Conservation (phyloP, 64 coral and sea anemone genomes). For the Actinia equina region DNA sequence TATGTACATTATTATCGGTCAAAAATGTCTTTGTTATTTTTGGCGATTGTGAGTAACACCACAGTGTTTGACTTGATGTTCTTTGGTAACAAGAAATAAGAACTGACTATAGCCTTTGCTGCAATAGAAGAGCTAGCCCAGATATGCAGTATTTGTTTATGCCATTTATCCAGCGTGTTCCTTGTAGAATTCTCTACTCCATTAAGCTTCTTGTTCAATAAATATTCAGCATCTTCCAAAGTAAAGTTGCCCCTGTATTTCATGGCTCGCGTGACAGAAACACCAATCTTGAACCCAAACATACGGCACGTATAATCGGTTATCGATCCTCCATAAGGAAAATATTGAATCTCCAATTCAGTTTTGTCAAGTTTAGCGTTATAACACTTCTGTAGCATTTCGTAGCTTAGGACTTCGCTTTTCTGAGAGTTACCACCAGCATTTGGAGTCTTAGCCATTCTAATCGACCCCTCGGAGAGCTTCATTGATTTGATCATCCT, state of each 20-base stretch:
- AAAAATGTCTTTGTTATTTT: constrained; percentile 60
- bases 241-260: constrained; percentile 83
- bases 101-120: constrained; percentile 31
- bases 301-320: constrained; percentile 84
- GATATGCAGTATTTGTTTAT: constrained; percentile 82
- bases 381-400: constrained; percentile 77
- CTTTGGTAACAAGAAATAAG: constrained; percentile 36
- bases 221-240: constrained; percentile 45
- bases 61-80: constrained; percentile 73
- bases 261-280: constrained; percentile 88
- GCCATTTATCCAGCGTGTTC: constrained; percentile 84
- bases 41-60: constrained; percentile 61
- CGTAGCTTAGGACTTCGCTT: constrained; percentile 78
- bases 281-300: constrained; percentile 67
- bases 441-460: constrained; percentile 63
- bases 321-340: constrained; percentile 66
- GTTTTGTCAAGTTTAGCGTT: constrained; percentile 76
- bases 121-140: constrained; percentile 60
- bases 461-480: constrained; percentile 52
- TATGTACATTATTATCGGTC: background rate
- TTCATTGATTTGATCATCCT: constrained; percentile 44
- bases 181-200: constrained; percentile 63
- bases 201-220: constrained; percentile 72
- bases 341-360: constrained; percentile 77
- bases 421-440: constrained; percentile 83